A percentile compares a stretch with the other conserved stretches of the same genome.
phyloP scores from a whole-genome alignment of 2,888 invertebrate species.

The Lithodes maja region DNA sequence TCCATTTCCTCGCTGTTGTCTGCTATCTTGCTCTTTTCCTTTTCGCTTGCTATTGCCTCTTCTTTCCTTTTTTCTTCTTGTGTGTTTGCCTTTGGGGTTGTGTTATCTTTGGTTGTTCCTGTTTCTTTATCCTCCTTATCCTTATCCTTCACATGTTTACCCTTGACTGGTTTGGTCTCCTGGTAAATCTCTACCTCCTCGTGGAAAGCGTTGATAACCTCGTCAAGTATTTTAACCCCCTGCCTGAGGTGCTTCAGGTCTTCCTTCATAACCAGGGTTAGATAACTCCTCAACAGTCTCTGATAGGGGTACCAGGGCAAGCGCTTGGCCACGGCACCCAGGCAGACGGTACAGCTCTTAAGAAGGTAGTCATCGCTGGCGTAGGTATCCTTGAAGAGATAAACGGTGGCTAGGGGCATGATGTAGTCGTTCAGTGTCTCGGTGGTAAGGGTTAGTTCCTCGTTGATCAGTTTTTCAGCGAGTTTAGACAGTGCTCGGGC shows the following conservation, averaged over 20 bases:
- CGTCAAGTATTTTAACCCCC: slow-evolving; percentile 84
- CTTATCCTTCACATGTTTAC: not conserved
- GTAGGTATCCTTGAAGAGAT: slow-evolving; percentile 86
- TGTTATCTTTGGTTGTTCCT: not conserved
- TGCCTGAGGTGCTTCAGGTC: slow-evolving; percentile 86
- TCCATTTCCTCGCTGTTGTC: not conserved
- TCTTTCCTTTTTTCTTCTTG: not conserved
- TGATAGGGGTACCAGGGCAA: slow-evolving; percentile 95
- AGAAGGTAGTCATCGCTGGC: slow-evolving; percentile 85
- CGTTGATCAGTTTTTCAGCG: slow-evolving; percentile 76
- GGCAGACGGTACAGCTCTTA: slow-evolving; percentile 86
- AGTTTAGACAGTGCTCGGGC: slow-evolving; percentile 82
- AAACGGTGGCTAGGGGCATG: slow-evolving; percentile 87
- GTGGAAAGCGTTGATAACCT: slow-evolving; percentile 92
- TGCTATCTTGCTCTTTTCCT: slow-evolving; percentile 4
- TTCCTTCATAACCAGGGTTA: slow-evolving; percentile 83
- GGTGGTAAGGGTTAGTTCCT: slow-evolving; percentile 80
- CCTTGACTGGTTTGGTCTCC: not conserved
- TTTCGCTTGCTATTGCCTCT: not conserved
- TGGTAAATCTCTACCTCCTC: slow-evolving; percentile 81
- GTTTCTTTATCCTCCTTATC: not conserved
- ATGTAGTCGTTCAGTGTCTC: slow-evolving; percentile 88
- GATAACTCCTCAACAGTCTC: slow-evolving; percentile 85
- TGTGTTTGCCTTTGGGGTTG: not conserved
- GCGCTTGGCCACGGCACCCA: slow-evolving; percentile 84